Base-by-base conservation (phyloP, 2,113 vertebrate genomes). In the Oryzias celebensis region DNA sequence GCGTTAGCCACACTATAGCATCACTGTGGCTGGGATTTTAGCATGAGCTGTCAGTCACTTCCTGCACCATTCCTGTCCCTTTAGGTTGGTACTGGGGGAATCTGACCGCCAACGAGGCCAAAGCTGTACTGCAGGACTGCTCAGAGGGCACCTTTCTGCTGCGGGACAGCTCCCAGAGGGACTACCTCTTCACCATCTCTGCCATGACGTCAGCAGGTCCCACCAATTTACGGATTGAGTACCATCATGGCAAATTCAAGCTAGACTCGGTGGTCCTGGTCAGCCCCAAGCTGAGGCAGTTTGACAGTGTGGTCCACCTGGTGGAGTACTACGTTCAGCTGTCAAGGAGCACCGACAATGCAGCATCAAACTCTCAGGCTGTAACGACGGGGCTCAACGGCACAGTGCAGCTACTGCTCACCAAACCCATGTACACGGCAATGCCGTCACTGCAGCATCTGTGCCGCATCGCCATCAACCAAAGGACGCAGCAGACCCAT, bases 1-100 rank as follows among this genome's bases (percentile, higher is more conserved):
- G 36, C 36, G 12, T 36, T 36, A 10, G 36, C 36, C 2, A 2
- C 12, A 10, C 36, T 12, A 10, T 36, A 36, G 31, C 8, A 36
- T 36, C 36, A 36, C 4, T 20, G 20, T 20, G 20, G 20, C 3
- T 28, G 26, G 1, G 3, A 28, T 12, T 36, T 12, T 36, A 12
- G 36, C 7, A 12, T 36, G 26, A 28, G 1, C 26, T 5, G 36
- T 48, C 8, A 13, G 2, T n/a, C 17, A 8, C 4, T 20, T n/a
- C 46, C 41, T 45, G 28, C 20, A 10, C 41, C 23, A n/a, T 17
- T 18, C 23, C 12, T 49, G 62, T 59, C n/a, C 43, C 15, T 47
- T 3, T 88, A 98, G 97, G 96, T 52, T 99, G 97, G 96, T 98
- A 98, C 88, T 98, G 97, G 97, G 96, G 96, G 71, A 92, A 90